Percentiles rank a stretch among this genome's conserved stretches.
These are phyloP conservation scores for Hoplodrina ambigua DNA, from an alignment of 2,888 invertebrate species.

Conservation along the genomic window DNA sequence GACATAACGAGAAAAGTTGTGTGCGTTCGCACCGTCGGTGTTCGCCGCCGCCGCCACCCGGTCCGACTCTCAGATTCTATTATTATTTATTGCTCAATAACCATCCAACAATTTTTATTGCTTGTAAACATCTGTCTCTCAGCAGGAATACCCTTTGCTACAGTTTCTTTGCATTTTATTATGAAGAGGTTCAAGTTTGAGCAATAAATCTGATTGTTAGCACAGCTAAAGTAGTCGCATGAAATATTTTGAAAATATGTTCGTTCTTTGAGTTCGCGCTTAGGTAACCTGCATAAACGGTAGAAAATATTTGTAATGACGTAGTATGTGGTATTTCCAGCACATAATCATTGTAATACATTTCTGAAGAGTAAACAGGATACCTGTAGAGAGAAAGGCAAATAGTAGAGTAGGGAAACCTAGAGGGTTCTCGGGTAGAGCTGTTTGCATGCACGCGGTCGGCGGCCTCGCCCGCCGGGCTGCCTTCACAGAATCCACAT, in stretches of 20 bases:
- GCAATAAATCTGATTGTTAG: slow-evolving; percentile 51
- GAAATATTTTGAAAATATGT: slow-evolving; percentile 10
- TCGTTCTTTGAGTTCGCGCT: background rate
- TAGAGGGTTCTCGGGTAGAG: slow-evolving; percentile 70
- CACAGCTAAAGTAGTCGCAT: slow-evolving; percentile 21
- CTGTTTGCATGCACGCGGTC: slow-evolving; percentile 70
- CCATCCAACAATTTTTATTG: slow-evolving; percentile 71
- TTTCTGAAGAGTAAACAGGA: slow-evolving; percentile 65
- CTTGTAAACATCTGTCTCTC: slow-evolving; percentile 69
- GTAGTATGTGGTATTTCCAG: slow-evolving; percentile 10
- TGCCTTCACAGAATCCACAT: slow-evolving; percentile 44
- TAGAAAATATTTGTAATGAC: slow-evolving; percentile 1
- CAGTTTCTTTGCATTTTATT: slow-evolving; percentile 57
- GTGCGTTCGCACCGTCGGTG: slow-evolving; percentile 63
- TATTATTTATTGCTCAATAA: slow-evolving; percentile 77
- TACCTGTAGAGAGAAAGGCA: slow-evolving; percentile 75
- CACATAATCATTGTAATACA: slow-evolving; percentile 46
- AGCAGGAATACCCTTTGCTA: slow-evolving; percentile 56
- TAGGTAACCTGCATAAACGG: background rate
- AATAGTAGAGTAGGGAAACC: slow-evolving; percentile 75
- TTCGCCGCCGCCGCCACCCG: slow-evolving; percentile 49
- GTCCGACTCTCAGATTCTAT: slow-evolving; percentile 70
- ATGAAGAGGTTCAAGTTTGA: slow-evolving; percentile 51
- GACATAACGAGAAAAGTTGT: slow-evolving; percentile 85
- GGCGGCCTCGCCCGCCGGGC: slow-evolving; percentile 52